These are phyloP conservation scores for Anarrhichthys ocellatus DNA, from an alignment of 2,113 vertebrate genomes.

Conservation along the genomic window DNA sequence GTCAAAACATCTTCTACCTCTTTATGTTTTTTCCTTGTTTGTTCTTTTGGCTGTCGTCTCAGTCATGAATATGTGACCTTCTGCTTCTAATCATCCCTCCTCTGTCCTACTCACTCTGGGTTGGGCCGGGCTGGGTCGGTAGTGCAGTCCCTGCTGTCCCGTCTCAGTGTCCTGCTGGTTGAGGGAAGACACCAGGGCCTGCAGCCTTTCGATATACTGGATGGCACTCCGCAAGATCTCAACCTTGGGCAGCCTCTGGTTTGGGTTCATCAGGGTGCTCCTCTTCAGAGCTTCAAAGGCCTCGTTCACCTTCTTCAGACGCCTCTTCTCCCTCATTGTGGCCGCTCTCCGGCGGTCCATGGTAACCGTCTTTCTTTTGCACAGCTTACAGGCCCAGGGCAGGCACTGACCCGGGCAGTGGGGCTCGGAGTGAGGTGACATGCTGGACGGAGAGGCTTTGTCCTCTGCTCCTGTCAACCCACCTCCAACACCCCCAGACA, in stretches of 20 bases:
- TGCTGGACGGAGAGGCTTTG: slow-evolving; percentile 86
- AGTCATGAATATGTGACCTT: slow-evolving; percentile 11
- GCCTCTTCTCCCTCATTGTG: slow-evolving; percentile 93
- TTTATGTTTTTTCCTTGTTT: neutral
- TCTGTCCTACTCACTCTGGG: slow-evolving; percentile 87
- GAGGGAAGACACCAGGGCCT: slow-evolving; percentile 94
- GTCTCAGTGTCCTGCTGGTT: slow-evolving; percentile 95
- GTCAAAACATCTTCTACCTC: neutral
- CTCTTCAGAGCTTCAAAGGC: slow-evolving; percentile 97
- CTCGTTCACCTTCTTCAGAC: slow-evolving; percentile 98
- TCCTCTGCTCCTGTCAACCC: slow-evolving; percentile 85
- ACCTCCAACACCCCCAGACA: slow-evolving; percentile 73
- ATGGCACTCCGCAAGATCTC: slow-evolving; percentile 98
- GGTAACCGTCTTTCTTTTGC: slow-evolving; percentile 95
- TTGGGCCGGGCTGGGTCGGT: slow-evolving; percentile 72
- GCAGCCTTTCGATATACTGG: slow-evolving; percentile 97
- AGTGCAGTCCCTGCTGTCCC: slow-evolving; percentile 88
- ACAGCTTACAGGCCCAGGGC: slow-evolving; percentile 97
- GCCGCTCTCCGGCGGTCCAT: slow-evolving; percentile 94
- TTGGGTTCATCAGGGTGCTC: slow-evolving; percentile 97
- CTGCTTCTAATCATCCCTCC: slow-evolving; percentile 4
- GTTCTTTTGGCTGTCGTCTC: neutral
- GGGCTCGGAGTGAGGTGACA: slow-evolving; percentile 86
- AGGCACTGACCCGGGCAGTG: slow-evolving; percentile 96
- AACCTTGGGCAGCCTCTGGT: slow-evolving; percentile 98